Evolutionary conservation across 2,888 invertebrate species (phyloP).

Genomic region (Ectobius pallidus): DNA sequence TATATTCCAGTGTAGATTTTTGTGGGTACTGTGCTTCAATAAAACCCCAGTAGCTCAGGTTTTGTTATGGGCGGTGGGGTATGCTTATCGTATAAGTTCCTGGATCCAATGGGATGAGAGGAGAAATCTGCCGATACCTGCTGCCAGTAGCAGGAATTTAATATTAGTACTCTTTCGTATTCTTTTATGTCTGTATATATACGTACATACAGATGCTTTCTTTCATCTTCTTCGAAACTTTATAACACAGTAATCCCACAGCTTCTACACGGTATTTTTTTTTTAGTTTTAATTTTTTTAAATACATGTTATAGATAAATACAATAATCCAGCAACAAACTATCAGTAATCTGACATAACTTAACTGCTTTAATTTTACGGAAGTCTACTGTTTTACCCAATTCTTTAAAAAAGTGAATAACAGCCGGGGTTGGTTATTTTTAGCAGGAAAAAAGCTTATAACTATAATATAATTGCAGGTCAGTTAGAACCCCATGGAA

Average conservation of each 20-base stretch:
- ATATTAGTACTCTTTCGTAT: too few species aligned
- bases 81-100: too few species aligned
- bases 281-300: conserved; percentile 18
- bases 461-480: conserved; percentile 7
- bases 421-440: conserved; percentile 16
- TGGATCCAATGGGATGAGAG: too few species aligned
- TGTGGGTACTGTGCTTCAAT: too few species aligned
- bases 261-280: too few species aligned
- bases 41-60: too few species aligned
- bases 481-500: background rate
- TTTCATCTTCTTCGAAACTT: too few species aligned
- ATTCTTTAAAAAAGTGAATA: background rate
- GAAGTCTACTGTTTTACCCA: conserved; percentile 24
- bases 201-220: background rate
- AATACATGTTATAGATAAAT: conserved; percentile 15
- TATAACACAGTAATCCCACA: conserved; percentile 34
- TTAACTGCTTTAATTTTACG: background rate
- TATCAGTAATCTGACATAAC: conserved; percentile 14
- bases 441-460: conserved; percentile 3
- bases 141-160: too few species aligned
- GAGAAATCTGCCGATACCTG: too few species aligned
- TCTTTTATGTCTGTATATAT: too few species aligned
- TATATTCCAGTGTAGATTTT: conserved; percentile 6
- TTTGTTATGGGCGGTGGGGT: too few species aligned
- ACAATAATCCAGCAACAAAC: conserved; percentile 14